Percentiles rank a stretch among this genome's conserved stretches.
Evolutionary conservation across 2,888 invertebrate species (phyloP).

Genomic region (Conus canariensis): DNA sequence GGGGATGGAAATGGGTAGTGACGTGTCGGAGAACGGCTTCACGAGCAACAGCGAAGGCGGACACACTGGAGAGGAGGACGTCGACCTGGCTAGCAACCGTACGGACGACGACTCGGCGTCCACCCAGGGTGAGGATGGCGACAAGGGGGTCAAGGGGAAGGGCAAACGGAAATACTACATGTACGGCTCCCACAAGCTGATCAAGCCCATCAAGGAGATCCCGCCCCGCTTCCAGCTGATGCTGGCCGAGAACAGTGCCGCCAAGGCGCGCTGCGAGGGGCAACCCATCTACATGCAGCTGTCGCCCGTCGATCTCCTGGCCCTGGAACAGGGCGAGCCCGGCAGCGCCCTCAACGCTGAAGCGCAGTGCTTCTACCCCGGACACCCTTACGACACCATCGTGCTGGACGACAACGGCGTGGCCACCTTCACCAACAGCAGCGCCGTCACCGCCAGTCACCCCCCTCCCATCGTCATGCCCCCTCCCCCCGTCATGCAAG

Average conservation of each 20-base stretch:
- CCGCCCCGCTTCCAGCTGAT: slow-evolving; percentile 72
- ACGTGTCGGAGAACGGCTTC: slow-evolving; percentile 52
- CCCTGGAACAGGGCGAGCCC: slow-evolving; percentile 37
- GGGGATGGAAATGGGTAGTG: slow-evolving; percentile 37
- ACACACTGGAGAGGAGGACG: slow-evolving; percentile 30
- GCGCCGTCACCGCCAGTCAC: slow-evolving; percentile 22
- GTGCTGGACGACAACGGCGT: slow-evolving; percentile 46
- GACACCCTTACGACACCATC: slow-evolving; percentile 30
- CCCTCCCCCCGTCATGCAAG: slow-evolving; percentile 43
- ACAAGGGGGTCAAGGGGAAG: slow-evolving; percentile 46
- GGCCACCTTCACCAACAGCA: slow-evolving; percentile 29
- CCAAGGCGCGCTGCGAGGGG: slow-evolving; percentile 70
- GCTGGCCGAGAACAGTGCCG: slow-evolving; percentile 67
- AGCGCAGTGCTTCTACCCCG: slow-evolving; percentile 47
- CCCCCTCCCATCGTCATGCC: slow-evolving; percentile 47
- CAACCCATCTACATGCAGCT: slow-evolving; percentile 69
- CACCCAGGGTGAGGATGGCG: slow-evolving; percentile 36
- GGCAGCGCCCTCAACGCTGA: slow-evolving; percentile 46
- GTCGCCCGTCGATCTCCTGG: slow-evolving; percentile 24
- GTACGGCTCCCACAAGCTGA: slow-evolving; percentile 72
- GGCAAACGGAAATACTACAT: slow-evolving; percentile 70
- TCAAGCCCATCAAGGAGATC: slow-evolving; percentile 75
- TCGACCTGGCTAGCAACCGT: slow-evolving; percentile 31
- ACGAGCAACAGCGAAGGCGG: slow-evolving; percentile 46
- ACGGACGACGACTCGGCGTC: slow-evolving; percentile 35